phyloP scores from a whole-genome alignment of 2,113 vertebrate genomes.

The Lamprologus lemairii region DNA sequence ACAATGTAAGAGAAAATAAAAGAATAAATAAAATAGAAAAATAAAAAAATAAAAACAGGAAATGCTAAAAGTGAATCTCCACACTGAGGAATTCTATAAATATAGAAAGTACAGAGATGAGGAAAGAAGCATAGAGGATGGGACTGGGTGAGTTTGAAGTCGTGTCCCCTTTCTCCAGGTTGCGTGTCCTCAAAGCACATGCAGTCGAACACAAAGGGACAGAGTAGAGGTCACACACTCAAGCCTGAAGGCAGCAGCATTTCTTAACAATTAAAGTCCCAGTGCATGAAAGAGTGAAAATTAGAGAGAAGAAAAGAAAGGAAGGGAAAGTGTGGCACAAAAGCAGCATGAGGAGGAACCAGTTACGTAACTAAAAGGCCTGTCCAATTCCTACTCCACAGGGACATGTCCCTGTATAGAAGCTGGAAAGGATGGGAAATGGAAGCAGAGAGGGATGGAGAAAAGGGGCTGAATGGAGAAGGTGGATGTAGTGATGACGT shows the following conservation, averaged over 20 bases:
- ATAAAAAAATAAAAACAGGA: neutral
- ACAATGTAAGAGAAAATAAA: neutral
- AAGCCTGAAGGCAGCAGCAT: neutral
- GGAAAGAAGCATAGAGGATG: neutral
- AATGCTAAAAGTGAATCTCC: constrained; percentile 9
- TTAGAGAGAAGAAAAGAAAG: neutral
- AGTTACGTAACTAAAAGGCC: constrained; percentile 22
- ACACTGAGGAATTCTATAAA: constrained; percentile 6
- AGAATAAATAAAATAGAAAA: neutral
- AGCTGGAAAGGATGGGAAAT: constrained; percentile 3
- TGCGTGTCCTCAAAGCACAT: neutral
- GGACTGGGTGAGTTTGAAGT: neutral
- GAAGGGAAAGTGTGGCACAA: neutral
- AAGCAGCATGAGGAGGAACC: neutral
- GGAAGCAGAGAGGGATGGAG: neutral
- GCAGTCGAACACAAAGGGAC: neutral
- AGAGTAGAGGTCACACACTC: neutral
- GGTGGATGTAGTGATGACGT: neutral
- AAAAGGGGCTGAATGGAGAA: neutral
- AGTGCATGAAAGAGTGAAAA: neutral
- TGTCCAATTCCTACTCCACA: constrained; percentile 11
- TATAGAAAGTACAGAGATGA: neutral
- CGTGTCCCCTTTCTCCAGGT: neutral
- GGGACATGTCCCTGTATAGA: constrained; percentile 4
- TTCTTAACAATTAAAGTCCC: constrained; percentile 32